Base-by-base conservation (phyloP, 2,113 vertebrate genomes). In the Carlito syrichta region DNA sequence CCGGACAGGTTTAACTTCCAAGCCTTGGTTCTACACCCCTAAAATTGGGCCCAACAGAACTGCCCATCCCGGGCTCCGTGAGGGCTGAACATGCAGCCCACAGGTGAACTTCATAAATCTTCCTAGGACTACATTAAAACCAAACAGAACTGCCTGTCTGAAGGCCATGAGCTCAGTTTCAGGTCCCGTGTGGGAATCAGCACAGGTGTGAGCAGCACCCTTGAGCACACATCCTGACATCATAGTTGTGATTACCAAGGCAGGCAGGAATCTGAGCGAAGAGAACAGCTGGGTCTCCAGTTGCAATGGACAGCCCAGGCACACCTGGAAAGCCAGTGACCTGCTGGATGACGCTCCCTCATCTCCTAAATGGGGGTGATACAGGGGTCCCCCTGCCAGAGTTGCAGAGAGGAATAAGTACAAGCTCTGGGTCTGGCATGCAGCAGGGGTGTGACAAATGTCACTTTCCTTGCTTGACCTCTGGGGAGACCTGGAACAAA, bases 161-260 rank as follows among this genome's bases (percentile, higher is more conserved):
- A 30, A 32, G 45, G 40, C 32, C 38, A 25, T 0, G 0, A 2
- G 35, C 13, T 60, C 73, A 13, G 50, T 40, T 32, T 38, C 12
- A 8, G 84, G 43, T 7, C 48, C 40, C 86, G 54, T 1, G 0
- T 1, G 17, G 22, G 52, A 78, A 17, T 38, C 9, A 19, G 63
- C 0, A 32, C 5, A 58, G 43, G 73, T 12, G 30, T 20, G 27
- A 27, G 60, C 27, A 0, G 25, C 1, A 19, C 14, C 10, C 1
- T 25, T 0, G 4, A 17, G 40, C 73, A 1, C n/a, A 1, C 1
- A 20, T 2, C 4, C 76, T n/a, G 85, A 32, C 3, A 3, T 58
- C 6, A 2, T 30, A 12, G 11, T 2, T 0, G 20, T 22, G 3
- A 32, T 2, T 1, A 12, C 25, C 43, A 4, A 2, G 11, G 14